phyloP scores from a whole-genome alignment of 2,888 invertebrate genomes.

The Harpalus rufipes region DNA sequence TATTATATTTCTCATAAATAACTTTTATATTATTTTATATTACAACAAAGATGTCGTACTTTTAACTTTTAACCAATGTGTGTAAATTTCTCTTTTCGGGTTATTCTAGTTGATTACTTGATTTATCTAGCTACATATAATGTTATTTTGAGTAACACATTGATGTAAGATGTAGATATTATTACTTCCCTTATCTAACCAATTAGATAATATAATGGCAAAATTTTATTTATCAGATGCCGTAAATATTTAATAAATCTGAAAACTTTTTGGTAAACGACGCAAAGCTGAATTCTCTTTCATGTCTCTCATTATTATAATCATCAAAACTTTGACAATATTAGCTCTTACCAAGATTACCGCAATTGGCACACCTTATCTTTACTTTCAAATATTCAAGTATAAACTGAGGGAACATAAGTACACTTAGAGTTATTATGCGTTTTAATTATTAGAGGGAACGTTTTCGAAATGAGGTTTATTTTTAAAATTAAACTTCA shows the following conservation, averaged over 20 bases:
- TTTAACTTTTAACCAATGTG: too few relatives aligned
- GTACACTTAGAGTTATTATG: conserved; percentile 5
- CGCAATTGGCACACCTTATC: conserved; percentile 16
- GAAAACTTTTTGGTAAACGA: neutral
- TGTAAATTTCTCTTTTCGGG: too few relatives aligned
- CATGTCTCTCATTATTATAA: conserved; percentile 10
- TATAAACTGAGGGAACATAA: neutral
- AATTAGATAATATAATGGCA: neutral
- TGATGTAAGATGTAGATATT: neutral
- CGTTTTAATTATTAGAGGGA: neutral
- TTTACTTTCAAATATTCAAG: conserved; percentile 25
- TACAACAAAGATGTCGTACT: too few relatives aligned
- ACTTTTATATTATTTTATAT: too few relatives aligned
- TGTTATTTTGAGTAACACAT: too few relatives aligned
- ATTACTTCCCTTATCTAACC: neutral
- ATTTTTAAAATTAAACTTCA: neutral
- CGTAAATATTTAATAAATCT: neutral
- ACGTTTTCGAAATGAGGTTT: neutral
- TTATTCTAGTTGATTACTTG: too few relatives aligned
- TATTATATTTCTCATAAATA: too few relatives aligned
- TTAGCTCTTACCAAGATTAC: conserved; percentile 15
- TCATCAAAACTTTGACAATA: conserved; percentile 28
- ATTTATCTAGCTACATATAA: too few relatives aligned
- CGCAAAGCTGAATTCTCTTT: neutral
- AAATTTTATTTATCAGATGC: neutral